Conservation (phyloP, 1,140 invertebrate genomes). For the Eulimnadia texana region DNA sequence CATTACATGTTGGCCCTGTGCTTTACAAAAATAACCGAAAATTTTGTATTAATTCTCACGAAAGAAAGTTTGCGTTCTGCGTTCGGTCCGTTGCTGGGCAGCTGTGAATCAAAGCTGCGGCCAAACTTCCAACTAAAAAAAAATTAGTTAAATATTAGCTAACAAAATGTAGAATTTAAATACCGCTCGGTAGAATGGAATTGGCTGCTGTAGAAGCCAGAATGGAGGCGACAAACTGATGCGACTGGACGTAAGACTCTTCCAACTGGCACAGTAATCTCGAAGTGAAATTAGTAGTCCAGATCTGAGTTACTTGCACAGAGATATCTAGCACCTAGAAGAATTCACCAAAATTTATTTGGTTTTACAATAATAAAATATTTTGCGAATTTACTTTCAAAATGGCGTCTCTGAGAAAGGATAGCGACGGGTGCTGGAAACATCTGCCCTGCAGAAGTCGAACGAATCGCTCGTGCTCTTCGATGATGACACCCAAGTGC, state of each 20-base stretch:
- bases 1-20: too few species aligned
- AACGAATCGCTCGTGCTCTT: constrained; percentile 8
- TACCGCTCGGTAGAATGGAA: constrained; percentile 8
- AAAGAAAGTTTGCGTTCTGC: background rate
- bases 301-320: background rate
- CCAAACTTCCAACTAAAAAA: constrained; percentile 11
- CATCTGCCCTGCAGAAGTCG: background rate
- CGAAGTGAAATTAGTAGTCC: background rate
- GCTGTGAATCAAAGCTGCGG: constrained; percentile 10
- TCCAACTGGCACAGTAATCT: constrained; percentile 1
- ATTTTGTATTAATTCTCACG: too few species aligned
- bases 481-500: constrained; percentile 28
- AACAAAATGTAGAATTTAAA: constrained; percentile 2
- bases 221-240: constrained; percentile 11
- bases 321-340: constrained; percentile 5
- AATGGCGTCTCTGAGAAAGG: constrained; percentile 1
- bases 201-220: background rate
- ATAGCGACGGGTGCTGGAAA: background rate
- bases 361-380: background rate
- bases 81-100: constrained; percentile 6
- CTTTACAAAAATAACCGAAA: too few species aligned
- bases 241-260: constrained; percentile 5
- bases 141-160: background rate
- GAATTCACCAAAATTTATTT: background rate
- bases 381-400: background rate